Conservation (phyloP, 2,797 vertebrate genomes). For the Ctenosaura bakeri region DNA sequence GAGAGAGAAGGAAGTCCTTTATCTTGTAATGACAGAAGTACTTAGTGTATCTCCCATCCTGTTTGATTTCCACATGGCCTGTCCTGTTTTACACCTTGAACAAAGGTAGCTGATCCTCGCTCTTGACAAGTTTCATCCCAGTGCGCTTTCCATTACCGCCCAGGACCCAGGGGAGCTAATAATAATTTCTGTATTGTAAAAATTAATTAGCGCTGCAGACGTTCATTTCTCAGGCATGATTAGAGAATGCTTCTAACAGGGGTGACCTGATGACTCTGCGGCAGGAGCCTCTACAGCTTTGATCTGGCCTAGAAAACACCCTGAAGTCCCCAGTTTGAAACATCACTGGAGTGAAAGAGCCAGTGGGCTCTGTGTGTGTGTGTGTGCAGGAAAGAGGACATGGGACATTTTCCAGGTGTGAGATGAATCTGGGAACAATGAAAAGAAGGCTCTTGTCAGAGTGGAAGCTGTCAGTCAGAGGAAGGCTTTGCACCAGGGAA, state of each 20-base stretch:
- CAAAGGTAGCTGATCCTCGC: background rate
- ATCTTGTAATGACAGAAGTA: constrained; percentile 11
- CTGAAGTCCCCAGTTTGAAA: background rate
- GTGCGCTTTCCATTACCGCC: constrained; percentile 23
- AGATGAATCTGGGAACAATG: background rate
- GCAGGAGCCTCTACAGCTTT: background rate
- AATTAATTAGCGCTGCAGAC: constrained; percentile 43
- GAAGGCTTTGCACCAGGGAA: background rate
- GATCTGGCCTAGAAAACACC: constrained; percentile 29
- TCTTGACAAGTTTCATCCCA: constrained; percentile 1
- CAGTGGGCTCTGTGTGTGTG: too few species aligned
- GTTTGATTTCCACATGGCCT: constrained; percentile 4
- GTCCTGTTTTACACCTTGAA: constrained; percentile 27
- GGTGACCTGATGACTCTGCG: constrained; percentile 13
- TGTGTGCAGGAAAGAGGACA: background rate
- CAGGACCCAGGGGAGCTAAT: constrained; percentile 29
- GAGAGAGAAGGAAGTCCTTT: background rate
- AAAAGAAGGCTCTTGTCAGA: background rate
- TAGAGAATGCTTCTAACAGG: constrained; percentile 19
- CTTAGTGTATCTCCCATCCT: background rate
- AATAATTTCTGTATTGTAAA: constrained; percentile 39
- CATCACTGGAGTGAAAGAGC: background rate
- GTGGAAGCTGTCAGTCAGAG: background rate
- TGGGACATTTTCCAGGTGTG: background rate
- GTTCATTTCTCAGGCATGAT: constrained; percentile 29